Percentiles rank a stretch among this genome's conserved stretches.
These are phyloP conservation scores for Apotomis betuletana DNA, from an alignment of 2,888 invertebrate species.

Conservation along the genomic window DNA sequence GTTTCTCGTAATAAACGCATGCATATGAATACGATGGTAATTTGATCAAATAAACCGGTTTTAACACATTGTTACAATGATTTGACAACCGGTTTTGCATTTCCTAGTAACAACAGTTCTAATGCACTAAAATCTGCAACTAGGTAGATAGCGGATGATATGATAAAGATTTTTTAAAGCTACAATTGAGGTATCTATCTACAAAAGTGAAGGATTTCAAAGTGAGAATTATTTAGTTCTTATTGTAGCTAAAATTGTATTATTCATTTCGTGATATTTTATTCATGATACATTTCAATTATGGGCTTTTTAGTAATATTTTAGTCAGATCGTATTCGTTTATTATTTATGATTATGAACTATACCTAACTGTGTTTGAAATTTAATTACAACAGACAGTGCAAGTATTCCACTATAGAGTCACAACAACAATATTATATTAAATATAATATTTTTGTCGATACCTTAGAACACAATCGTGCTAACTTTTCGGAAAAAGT, in stretches of 20 bases:
- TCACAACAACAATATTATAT: too few relatives aligned
- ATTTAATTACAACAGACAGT: too few relatives aligned
- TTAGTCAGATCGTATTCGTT: too few relatives aligned
- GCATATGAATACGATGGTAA: too few relatives aligned
- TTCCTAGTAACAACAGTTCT: not conserved
- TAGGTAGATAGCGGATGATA: slow-evolving; percentile 56
- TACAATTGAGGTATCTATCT: slow-evolving; percentile 73
- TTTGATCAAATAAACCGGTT: not conserved
- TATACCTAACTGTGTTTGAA: too few relatives aligned
- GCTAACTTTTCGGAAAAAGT: too few relatives aligned
- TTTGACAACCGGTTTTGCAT: not conserved
- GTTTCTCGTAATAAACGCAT: too few relatives aligned
- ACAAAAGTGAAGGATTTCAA: slow-evolving; percentile 47
- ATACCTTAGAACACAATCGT: too few relatives aligned
- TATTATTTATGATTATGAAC: too few relatives aligned
- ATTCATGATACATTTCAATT: not conserved
- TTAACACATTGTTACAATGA: not conserved
- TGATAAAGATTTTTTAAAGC: slow-evolving; percentile 67
- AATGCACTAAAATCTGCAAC: not conserved
- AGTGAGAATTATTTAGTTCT: slow-evolving; percentile 35
- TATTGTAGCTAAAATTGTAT: slow-evolving; percentile 28
- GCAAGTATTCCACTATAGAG: too few relatives aligned
- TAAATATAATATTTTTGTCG: too few relatives aligned
- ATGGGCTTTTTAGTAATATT: not conserved
- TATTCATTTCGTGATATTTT: slow-evolving; percentile 12